Evolutionary conservation across 2,888 invertebrate species (phyloP).

Genomic region (Luperina testacea): DNA sequence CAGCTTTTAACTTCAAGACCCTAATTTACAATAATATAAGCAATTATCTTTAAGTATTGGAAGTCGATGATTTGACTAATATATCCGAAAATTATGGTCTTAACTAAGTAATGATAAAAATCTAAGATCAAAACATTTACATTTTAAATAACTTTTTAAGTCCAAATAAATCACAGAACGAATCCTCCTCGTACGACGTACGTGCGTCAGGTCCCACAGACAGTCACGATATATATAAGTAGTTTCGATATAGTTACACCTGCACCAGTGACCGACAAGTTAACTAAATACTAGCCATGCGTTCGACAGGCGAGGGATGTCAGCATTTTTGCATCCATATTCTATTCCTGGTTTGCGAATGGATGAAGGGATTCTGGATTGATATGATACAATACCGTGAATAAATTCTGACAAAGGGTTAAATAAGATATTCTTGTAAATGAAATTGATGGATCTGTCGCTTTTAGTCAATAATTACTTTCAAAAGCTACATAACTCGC

Average conservation of each 20-base stretch:
- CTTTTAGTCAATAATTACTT: not conserved
- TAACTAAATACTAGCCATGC: conserved; percentile 41
- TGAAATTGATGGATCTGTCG: not conserved
- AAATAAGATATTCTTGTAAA: not conserved
- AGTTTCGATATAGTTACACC: conserved; percentile 16
- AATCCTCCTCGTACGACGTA: not conserved
- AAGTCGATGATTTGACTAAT: not conserved
- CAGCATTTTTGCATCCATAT: conserved; percentile 35
- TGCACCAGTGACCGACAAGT: conserved; percentile 54
- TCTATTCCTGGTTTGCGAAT: conserved; percentile 13
- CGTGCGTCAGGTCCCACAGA: not conserved
- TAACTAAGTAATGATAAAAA: not conserved
- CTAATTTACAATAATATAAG: not conserved
- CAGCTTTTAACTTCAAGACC: not conserved
- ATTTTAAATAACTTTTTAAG: not conserved
- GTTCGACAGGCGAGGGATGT: conserved; percentile 46
- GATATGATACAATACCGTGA: not conserved
- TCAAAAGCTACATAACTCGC: not conserved
- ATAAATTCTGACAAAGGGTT: not conserved
- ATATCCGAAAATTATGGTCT: not conserved
- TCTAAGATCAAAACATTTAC: not conserved
- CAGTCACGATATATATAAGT: conserved; percentile 7
- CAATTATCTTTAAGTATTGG: not conserved
- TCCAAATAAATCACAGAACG: conserved; percentile 14
- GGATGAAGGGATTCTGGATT: not conserved